phyloP scores from a whole-genome alignment of 2,888 invertebrate species.

The Adelphocoris suturalis region DNA sequence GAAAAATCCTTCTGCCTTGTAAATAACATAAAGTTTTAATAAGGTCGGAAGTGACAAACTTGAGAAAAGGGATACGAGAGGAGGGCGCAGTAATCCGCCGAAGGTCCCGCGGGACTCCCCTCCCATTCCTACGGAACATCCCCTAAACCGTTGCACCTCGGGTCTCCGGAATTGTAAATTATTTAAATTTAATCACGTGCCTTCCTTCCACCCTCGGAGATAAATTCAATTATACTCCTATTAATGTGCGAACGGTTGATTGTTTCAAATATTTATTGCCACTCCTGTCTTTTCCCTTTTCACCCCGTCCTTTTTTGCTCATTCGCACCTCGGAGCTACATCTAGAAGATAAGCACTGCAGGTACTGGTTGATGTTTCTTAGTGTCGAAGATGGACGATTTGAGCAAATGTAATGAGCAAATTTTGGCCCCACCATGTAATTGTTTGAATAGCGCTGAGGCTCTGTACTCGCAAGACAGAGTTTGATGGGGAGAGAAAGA shows the following conservation, averaged over 20 bases:
- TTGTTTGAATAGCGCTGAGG: too few relatives aligned
- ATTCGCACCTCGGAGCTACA: too few relatives aligned
- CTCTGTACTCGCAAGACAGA: too few relatives aligned
- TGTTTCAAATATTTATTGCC: slow-evolving; percentile 75
- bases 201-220: slow-evolving; percentile 59
- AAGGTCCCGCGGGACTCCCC: slow-evolving; percentile 59
- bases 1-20: slow-evolving; percentile 68
- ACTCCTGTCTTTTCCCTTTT: slow-evolving; percentile 47
- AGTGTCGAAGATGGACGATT: too few relatives aligned
- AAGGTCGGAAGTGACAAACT: slow-evolving; percentile 70
- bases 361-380: too few relatives aligned
- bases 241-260: slow-evolving; percentile 75
- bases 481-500: too few relatives aligned
- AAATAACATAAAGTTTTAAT: slow-evolving; percentile 73
- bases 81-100: slow-evolving; percentile 58
- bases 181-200: slow-evolving; percentile 75
- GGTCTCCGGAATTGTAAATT: slow-evolving; percentile 73
- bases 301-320: background rate
- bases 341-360: too few relatives aligned
- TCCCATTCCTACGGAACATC: slow-evolving; percentile 37
- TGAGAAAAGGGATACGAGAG: slow-evolving; percentile 37
- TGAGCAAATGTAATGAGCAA: too few relatives aligned
- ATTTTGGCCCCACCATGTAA: too few relatives aligned
- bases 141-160: slow-evolving; percentile 62
- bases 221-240: slow-evolving; percentile 75